phyloP scores from a whole-genome alignment of 2,113 vertebrate genomes.

The Bujurquina vittata region DNA sequence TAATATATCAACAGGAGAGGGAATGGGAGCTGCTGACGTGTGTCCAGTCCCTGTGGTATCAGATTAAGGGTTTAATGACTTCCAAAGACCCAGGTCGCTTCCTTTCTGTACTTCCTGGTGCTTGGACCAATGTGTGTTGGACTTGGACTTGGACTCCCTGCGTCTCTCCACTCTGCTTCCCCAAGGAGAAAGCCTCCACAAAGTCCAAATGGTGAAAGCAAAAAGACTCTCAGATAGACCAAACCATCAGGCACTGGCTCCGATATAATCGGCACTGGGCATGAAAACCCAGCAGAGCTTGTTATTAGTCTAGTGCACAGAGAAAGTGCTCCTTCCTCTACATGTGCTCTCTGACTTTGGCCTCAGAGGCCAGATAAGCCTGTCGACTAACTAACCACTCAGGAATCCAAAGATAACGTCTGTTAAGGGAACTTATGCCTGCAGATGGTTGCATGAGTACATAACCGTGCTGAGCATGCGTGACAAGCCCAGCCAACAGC shows the following conservation, averaged over 20 bases:
- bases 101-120: slow-evolving; percentile 63
- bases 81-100: slow-evolving; percentile 69
- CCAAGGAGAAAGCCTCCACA: slow-evolving; percentile 51
- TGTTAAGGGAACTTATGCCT: slow-evolving; percentile 31
- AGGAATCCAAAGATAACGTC: slow-evolving; percentile 65
- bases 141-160: slow-evolving; percentile 51
- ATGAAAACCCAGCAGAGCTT: slow-evolving; percentile 67
- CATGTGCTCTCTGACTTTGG: slow-evolving; percentile 38
- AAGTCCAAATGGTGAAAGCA: slow-evolving; percentile 57
- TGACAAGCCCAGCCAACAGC: slow-evolving; percentile 34
- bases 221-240: slow-evolving; percentile 56
- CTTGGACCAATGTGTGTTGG: slow-evolving; percentile 45
- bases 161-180: slow-evolving; percentile 45
- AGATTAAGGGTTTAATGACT: slow-evolving; percentile 72
- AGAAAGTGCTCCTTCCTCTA: slow-evolving; percentile 58
- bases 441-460: slow-evolving; percentile 30
- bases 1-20: slow-evolving; percentile 29
- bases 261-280: slow-evolving; percentile 69
- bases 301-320: slow-evolving; percentile 58
- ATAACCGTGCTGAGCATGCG: slow-evolving; percentile 16
- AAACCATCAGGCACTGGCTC: slow-evolving; percentile 51
- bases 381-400: slow-evolving; percentile 58
- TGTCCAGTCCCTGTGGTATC: slow-evolving; percentile 50
- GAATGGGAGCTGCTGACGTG: slow-evolving; percentile 39
- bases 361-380: slow-evolving; percentile 65